These are phyloP conservation scores for Crotalus helleri DNA, from an alignment of 2,113 vertebrate genomes.

Conservation along the genomic window DNA sequence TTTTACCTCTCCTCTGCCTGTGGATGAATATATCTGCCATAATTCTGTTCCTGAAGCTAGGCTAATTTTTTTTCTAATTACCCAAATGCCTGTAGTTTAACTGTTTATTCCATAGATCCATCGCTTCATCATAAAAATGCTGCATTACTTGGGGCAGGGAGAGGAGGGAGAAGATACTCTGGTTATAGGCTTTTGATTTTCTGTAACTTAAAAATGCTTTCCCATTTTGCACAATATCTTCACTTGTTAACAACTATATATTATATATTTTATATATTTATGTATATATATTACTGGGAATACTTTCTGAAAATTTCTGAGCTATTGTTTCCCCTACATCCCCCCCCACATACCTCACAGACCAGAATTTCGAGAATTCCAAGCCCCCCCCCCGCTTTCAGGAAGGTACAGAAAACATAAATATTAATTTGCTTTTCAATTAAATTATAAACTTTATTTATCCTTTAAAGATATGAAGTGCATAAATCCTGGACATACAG, in stretches of 20 bases:
- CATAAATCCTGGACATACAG: not conserved
- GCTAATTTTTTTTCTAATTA: not conserved
- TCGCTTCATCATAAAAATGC: not conserved
- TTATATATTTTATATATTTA: too few species aligned
- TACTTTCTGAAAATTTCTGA: too few species aligned
- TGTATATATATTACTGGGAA: too few species aligned
- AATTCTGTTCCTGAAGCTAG: not conserved
- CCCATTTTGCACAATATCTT: too few species aligned
- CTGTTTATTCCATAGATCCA: not conserved
- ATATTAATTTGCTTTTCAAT: too few species aligned
- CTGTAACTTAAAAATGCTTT: not conserved
- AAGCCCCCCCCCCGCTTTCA: too few species aligned
- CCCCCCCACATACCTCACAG: too few species aligned
- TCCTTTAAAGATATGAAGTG: not conserved
- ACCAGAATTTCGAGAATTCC: too few species aligned
- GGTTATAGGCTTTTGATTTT: not conserved
- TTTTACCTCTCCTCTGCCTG: not conserved
- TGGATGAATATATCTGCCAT: not conserved
- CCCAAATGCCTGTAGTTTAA: not conserved
- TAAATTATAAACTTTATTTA: not conserved
- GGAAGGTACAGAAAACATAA: too few species aligned
- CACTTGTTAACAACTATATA: too few species aligned
- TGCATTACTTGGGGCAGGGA: not conserved
- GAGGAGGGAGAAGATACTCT: not conserved
- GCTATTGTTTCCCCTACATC: too few species aligned